Conservation (phyloP, 2,797 vertebrate species). For the Allobates femoralis region DNA sequence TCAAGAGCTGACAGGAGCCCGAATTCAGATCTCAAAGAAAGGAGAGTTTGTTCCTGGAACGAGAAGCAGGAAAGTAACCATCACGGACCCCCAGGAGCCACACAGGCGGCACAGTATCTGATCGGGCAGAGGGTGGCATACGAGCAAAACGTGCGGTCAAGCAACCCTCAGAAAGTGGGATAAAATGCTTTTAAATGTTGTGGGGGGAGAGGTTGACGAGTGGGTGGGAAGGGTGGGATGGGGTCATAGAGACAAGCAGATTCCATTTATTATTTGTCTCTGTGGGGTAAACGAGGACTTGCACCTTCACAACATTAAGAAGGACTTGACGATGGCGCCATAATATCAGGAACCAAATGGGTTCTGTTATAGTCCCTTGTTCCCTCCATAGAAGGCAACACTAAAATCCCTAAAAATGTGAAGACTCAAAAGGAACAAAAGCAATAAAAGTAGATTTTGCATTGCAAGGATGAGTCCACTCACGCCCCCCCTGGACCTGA, state of each 20-base stretch:
- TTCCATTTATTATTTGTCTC: not conserved
- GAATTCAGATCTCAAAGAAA: constrained; percentile 98
- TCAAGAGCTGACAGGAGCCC: constrained; percentile 95
- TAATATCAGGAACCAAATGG: not conserved
- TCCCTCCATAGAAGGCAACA: constrained; percentile 1
- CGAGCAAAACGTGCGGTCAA: constrained; percentile 94
- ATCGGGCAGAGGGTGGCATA: constrained; percentile 98
- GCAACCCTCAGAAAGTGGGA: constrained; percentile 94
- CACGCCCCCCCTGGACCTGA: not conserved
- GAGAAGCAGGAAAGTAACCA: constrained; percentile 96
- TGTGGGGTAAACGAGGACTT: constrained; percentile 31
- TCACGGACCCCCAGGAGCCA: constrained; percentile 93
- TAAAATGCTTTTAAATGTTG: constrained; percentile 70
- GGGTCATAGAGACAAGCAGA: not conserved
- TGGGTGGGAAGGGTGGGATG: constrained; percentile 31
- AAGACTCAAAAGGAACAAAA: constrained; percentile 48
- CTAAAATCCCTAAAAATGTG: constrained; percentile 57
- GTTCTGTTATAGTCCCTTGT: not conserved
- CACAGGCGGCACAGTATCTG: constrained; percentile 95
- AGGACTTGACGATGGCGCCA: not conserved
- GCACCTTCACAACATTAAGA: not conserved
- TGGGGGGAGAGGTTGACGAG: constrained; percentile 24
- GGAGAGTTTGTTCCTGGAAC: constrained; percentile 97
- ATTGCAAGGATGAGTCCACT: constrained; percentile 20
- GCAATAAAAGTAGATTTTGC: constrained; percentile 56